A percentile compares a stretch with the other conserved stretches of the same genome.
phyloP scores from a whole-genome alignment of 2,113 vertebrate genomes.

The Paralichthys olivaceus region DNA sequence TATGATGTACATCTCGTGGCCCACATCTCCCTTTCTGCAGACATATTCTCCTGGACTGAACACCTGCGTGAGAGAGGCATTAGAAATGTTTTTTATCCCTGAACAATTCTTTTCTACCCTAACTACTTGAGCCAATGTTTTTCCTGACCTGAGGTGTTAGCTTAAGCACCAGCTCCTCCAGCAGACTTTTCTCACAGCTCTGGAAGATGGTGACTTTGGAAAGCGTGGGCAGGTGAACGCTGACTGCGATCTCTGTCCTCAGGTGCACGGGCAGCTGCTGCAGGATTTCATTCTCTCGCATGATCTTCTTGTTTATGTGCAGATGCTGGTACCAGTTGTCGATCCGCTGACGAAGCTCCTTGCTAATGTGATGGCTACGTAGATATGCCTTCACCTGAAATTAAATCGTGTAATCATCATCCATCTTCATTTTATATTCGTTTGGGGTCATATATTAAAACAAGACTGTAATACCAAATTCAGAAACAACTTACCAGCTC shows the following conservation, averaged over 20 bases:
- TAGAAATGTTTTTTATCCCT: not conserved
- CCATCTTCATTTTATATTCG: not conserved
- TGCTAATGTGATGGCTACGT: constrained; percentile 75
- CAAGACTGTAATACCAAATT: too few relatives aligned
- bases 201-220: constrained; percentile 92
- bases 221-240: constrained; percentile 89
- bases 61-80: constrained; percentile 74
- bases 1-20: constrained; percentile 95
- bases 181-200: constrained; percentile 88
- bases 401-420: not conserved
- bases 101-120: too few relatives aligned
- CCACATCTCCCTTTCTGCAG: constrained; percentile 92
- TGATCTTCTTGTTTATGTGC: constrained; percentile 90
- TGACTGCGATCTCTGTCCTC: constrained; percentile 88
- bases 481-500: constrained; percentile 79
- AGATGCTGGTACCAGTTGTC: constrained; percentile 91
- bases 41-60: constrained; percentile 93
- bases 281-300: constrained; percentile 86
- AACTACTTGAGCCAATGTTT: not conserved
- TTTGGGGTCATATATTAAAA: not conserved
- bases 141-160: constrained; percentile 86
- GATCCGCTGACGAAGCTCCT: constrained; percentile 81
- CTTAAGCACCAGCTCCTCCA: constrained; percentile 91
- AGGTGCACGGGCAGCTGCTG: constrained; percentile 84
- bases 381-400: constrained; percentile 84